Evolutionary conservation across 92 coral and sea anemone genomes (phyloP), one percentile per base, ranked within the genome.

Genomic region (Bergia puertoricense): DNA sequence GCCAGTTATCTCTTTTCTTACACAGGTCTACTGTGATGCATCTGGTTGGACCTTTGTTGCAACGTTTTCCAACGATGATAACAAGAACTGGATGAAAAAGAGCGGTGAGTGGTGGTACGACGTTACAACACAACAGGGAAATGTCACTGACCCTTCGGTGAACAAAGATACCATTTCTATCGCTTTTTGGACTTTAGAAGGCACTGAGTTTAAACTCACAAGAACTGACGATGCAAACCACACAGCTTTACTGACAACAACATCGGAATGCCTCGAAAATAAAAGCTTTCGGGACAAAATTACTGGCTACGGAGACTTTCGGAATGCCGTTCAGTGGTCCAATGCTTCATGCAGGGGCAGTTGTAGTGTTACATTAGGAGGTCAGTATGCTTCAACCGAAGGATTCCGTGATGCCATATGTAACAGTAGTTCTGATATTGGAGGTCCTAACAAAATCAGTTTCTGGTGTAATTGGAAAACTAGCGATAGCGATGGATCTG

Each of bases 31-130:
- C 57, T 74, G 89, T 11, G 81, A 86, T 68, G 69, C 45, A 30
- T 41, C 81, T 86, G 89, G 80, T 20, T 85, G 88, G 88, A 67
- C 79, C 1, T 77, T 85, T 36, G 79, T 85, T 2, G 88, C 88
- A 71, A 78, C 74, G 50, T 86, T 86, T 86, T 86, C 89, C 1
- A 86, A 86, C 71, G 16, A 36, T 20, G 89, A 75, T 23, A 2
- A 4, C 9, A 86, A 86, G 79, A 86, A 86, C 45, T 86, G 89
- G 82, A 48, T 86, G 89, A 50, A 40, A 5, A 1, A 23, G 30
- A 23, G 46, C 44, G 89, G 81, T 10, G 15, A 10, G 22, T 86
- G 65, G 66, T 86, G 89, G 89, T 86, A 86, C 44, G 81, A 86
- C 71, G 2, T 40, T 48, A 75, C 79, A 23, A 74, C 81, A 1